Percentiles rank a stretch among this genome's conserved stretches.
These are phyloP conservation scores for Pithys albifrons DNA, from an alignment of 2,113 vertebrate genomes.

Conservation along the genomic window DNA sequence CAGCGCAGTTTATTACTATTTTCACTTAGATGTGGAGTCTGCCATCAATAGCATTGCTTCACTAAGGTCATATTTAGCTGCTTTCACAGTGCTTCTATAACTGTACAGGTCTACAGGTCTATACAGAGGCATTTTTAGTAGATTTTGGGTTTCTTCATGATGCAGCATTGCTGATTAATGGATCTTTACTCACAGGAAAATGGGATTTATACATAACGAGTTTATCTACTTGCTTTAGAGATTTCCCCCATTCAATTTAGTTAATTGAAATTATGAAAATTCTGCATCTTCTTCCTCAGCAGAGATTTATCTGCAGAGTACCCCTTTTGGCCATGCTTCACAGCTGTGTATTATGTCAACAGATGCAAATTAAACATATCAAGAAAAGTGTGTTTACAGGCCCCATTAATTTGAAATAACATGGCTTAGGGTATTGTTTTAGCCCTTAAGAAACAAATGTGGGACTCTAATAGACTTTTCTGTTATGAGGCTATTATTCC, in stretches of 20 bases:
- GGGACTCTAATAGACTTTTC: background rate
- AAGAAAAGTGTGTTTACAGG: background rate
- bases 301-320: background rate
- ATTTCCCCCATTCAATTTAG: background rate
- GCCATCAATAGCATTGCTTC: background rate
- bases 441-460: background rate
- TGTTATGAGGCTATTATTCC: background rate
- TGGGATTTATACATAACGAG: background rate
- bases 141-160: background rate
- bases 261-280: background rate
- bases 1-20: background rate
- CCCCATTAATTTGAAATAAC: background rate
- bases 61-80: background rate
- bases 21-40: background rate
- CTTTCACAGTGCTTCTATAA: background rate
- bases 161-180: background rate
- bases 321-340: background rate
- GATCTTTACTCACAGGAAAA: background rate
- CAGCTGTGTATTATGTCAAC: background rate
- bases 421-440: background rate
- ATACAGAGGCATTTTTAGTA: background rate
- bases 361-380: background rate
- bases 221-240: background rate
- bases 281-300: background rate
- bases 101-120: background rate